Percentiles rank a stretch among this genome's conserved stretches.
These are phyloP conservation scores for Hirudinaria manillensis DNA, from an alignment of 2,888 invertebrate species.

Conservation along the genomic window DNA sequence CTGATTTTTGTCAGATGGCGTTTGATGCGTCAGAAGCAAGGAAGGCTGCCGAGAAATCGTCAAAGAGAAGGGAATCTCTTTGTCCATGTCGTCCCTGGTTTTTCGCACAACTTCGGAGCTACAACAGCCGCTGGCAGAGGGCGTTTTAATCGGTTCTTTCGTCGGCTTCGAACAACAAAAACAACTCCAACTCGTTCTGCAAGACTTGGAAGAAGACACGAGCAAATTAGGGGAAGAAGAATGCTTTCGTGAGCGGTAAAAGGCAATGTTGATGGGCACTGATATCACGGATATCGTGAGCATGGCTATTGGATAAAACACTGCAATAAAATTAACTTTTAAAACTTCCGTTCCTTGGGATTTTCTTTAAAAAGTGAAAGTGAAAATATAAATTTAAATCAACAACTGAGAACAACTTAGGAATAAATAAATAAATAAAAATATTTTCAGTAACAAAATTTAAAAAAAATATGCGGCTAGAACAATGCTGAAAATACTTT, in stretches of 20 bases:
- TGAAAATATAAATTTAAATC: too few species aligned
- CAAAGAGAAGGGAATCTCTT: background rate
- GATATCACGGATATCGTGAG: constrained; percentile 13
- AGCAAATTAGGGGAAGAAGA: background rate
- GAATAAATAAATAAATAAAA: too few species aligned
- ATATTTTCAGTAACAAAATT: too few species aligned
- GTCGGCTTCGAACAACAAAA: background rate
- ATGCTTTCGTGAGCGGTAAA: background rate
- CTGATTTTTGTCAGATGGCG: too few species aligned
- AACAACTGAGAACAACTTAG: too few species aligned
- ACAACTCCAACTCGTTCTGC: background rate
- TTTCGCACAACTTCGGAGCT: background rate
- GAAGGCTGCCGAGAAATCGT: background rate
- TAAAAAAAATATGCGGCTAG: too few species aligned
- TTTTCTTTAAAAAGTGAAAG: too few species aligned
- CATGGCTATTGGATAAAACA: constrained; percentile 21
- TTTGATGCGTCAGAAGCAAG: too few species aligned
- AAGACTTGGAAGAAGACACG: background rate
- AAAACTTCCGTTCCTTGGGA: too few species aligned
- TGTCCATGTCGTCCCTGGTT: background rate
- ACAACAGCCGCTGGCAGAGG: background rate
- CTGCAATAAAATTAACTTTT: constrained; percentile 14
- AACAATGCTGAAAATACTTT: too few species aligned
- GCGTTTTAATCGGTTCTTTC: background rate
- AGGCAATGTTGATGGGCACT: constrained; percentile 10